Evolutionary conservation across 2,888 invertebrate species (phyloP), one percentile per base, ranked within the genome.

Genomic region (Merodon equestris): DNA sequence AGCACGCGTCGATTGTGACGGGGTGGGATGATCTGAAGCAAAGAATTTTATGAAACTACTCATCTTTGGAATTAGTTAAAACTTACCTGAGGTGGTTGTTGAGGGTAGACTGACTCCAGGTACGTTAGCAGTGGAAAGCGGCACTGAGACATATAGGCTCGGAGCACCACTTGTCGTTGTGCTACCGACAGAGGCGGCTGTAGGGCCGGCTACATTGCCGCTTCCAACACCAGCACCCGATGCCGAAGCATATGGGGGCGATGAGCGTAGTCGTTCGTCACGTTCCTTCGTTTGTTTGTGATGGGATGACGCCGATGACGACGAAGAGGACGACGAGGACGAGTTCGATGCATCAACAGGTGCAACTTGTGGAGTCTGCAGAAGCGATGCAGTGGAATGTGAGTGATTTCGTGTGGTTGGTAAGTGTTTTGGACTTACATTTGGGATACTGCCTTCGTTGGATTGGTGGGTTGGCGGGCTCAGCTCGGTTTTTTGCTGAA

Each of bases 81-180:
- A 53, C 56, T 56, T 45, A 81, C 81, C 72, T 58, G 66, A 61
- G 76, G 82, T 76, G 60, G 83, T 85, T 56, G 82, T 73, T 60
- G 86, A 83, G 68, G 87, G 88, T 83, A 89, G 84, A 85, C 86
- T 89, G 66, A 89, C 85, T 81, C 89, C 89, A 88, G 89, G 88
- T 88, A 89, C 87, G 85, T 87, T 88, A 63, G 89, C 89, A 56
- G 88, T 88, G 72, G 91, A 90, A 79, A 93, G 86, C 77, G 93
- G 93, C 82, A 93, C 92, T 18, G 92, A 92, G 15, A 93, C 93
- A 57, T 92, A 92, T 82, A 93, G 90, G 87, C 91, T 91, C 36
- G 89, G 90, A 27, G 90, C 88, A n/a, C 87, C 84, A 38, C 70
- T 54, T 48, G 72, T 50, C 51, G 68, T n/a, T 42, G 83, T 51